Conservation (phyloP, 2,797 vertebrate species). For the Leptodactylus fallax region DNA sequence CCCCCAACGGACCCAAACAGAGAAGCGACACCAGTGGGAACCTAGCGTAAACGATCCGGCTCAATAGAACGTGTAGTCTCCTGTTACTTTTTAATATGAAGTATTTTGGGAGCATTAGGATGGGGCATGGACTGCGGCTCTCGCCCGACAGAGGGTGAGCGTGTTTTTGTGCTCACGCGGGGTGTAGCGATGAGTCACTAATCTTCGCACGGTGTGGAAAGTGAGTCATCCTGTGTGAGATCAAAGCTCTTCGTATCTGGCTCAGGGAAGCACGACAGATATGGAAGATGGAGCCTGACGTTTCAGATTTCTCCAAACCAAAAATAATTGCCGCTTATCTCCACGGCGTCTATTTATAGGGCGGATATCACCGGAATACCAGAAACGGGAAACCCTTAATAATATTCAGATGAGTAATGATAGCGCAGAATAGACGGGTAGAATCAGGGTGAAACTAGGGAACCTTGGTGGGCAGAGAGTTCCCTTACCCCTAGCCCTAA, state of each 20-base stretch:
- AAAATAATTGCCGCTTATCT: constrained; percentile 8
- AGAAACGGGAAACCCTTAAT: constrained; percentile 1
- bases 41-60: too few species aligned
- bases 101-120: too few species aligned
- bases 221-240: constrained; percentile 36
- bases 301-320: background rate
- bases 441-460: background rate
- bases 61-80: too few species aligned
- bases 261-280: background rate
- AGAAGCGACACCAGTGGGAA: too few species aligned
- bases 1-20: too few species aligned
- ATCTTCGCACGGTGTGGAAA: background rate
- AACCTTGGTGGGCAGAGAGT: background rate
- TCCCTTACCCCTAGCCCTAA: background rate
- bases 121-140: too few species aligned
- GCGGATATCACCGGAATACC: constrained; percentile 1
- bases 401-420: background rate
- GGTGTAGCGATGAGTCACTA: constrained; percentile 13
- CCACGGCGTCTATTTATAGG: background rate
- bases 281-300: background rate
- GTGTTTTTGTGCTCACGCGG: background rate
- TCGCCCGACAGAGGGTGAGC: background rate
- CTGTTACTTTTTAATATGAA: too few species aligned
- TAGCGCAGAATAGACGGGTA: background rate
- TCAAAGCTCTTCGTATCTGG: background rate